Percentiles rank a stretch among this genome's conserved stretches.
Evolutionary conservation across 2,113 vertebrate species (phyloP).

Genomic region (Etheostoma cragini): DNA sequence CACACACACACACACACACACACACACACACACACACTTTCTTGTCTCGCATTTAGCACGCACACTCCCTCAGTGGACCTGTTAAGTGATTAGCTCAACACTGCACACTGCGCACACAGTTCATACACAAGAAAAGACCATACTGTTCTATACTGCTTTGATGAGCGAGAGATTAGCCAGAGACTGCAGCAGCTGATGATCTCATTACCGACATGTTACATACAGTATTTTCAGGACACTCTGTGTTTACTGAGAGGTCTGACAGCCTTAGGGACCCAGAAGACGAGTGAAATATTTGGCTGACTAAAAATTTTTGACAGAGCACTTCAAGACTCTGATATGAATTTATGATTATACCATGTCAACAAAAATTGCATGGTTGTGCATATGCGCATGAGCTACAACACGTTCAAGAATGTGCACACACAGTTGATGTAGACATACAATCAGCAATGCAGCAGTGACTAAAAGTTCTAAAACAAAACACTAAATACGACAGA

Average conservation of each 20-base stretch:
- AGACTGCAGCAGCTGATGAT: conserved; percentile 37
- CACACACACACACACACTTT: conserved; percentile 8
- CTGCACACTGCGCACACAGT: conserved; percentile 21
- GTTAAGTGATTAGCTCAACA: conserved; percentile 68
- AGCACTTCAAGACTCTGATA: conserved; percentile 1
- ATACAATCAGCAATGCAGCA: too few relatives aligned
- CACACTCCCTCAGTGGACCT: conserved; percentile 58
- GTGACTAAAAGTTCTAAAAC: too few relatives aligned
- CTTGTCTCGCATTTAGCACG: conserved; percentile 27
- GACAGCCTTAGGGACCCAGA: conserved; percentile 14
- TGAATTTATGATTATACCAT: conserved; percentile 21
- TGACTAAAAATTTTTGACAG: conserved; percentile 39
- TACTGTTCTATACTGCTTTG: conserved; percentile 9
- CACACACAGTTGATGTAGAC: too few relatives aligned
- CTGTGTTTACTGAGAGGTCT: conserved; percentile 17
- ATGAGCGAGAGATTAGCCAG: conserved; percentile 42
- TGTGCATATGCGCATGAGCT: neutral
- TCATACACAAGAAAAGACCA: conserved; percentile 21
- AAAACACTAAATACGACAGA: too few relatives aligned
- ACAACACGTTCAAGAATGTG: neutral
- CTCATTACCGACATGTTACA: conserved; percentile 16
- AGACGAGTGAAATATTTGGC: conserved; percentile 16
- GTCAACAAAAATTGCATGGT: conserved; percentile 17
- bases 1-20: conserved; percentile 22
- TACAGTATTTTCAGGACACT: conserved; percentile 15